phyloP scores from a whole-genome alignment of 1,140 invertebrate genomes.

The Cotesia chilonis region DNA sequence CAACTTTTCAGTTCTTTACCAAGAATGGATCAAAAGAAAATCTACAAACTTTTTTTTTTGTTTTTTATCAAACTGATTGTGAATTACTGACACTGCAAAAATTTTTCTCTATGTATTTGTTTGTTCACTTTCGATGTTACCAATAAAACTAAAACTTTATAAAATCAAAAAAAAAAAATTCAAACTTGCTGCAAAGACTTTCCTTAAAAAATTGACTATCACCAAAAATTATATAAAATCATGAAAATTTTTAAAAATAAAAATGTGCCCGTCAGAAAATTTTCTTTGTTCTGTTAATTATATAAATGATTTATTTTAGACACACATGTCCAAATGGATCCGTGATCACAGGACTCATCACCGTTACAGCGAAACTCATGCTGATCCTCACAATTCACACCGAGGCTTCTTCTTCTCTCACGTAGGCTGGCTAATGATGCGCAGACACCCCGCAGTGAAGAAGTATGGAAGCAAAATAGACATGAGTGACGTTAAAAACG shows the following conservation, averaged over 20 bases:
- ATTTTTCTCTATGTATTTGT: background rate
- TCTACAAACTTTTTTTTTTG: too few relatives aligned
- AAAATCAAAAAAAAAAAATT: too few relatives aligned
- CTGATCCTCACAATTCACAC: conserved; percentile 83
- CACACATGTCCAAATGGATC: conserved; percentile 66
- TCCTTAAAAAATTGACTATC: too few relatives aligned
- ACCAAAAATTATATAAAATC: background rate
- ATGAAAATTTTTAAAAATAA: background rate
- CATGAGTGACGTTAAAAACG: conserved; percentile 76
- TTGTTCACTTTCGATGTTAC: too few relatives aligned
- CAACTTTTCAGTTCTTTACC: conserved; percentile 18
- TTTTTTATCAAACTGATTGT: too few relatives aligned
- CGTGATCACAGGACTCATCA: conserved; percentile 84
- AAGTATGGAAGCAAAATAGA: conserved; percentile 72
- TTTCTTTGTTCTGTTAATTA: too few relatives aligned
- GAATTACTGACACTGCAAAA: conserved; percentile 14
- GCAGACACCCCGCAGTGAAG: conserved; percentile 80
- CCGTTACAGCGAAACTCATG: conserved; percentile 82
- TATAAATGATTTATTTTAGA: conserved; percentile 48
- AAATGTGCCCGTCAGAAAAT: too few relatives aligned
- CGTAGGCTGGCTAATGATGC: conserved; percentile 82
- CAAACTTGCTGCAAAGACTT: too few relatives aligned
- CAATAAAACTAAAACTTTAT: too few relatives aligned
- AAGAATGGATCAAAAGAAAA: conserved; percentile 12
- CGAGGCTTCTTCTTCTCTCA: conserved; percentile 87